phyloP scores from a whole-genome alignment of 2,797 vertebrate genomes.

The Steatocranus sp. region DNA sequence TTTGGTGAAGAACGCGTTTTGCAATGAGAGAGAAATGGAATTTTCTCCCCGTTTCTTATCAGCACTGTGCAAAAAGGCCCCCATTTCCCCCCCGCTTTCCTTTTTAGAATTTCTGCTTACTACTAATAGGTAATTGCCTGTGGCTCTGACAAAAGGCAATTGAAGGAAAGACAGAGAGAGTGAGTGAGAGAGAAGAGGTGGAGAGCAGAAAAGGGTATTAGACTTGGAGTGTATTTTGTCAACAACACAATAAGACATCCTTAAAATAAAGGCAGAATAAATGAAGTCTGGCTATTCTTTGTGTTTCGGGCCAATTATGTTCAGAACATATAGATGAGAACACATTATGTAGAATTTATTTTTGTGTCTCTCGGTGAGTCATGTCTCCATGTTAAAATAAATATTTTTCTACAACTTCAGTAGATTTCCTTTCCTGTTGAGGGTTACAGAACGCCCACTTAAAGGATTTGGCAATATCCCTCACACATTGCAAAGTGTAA shows the following conservation, averaged over 20 bases:
- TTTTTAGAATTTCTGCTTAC: constrained; percentile 48
- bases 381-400: neutral
- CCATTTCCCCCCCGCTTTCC: constrained; percentile 28
- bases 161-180: neutral
- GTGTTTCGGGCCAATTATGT: neutral
- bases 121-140: constrained; percentile 67
- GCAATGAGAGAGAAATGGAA: constrained; percentile 26
- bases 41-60: constrained; percentile 65
- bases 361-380: neutral
- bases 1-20: constrained; percentile 22
- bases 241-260: constrained; percentile 48
- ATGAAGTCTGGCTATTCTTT: constrained; percentile 24
- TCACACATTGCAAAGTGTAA: neutral
- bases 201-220: constrained; percentile 13
- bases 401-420: constrained; percentile 4
- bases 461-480: constrained; percentile 70
- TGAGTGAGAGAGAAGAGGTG: neutral
- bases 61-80: constrained; percentile 66
- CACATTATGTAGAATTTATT: neutral
- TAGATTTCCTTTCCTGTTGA: constrained; percentile 50
- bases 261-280: constrained; percentile 18
- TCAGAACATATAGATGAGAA: neutral
- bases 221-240: constrained; percentile 51
- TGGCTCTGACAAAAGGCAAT: constrained; percentile 48
- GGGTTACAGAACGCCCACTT: constrained; percentile 50